phyloP scores from a whole-genome alignment of 92 coral and sea anemone genomes.

The Chrysogorgia sp. region DNA sequence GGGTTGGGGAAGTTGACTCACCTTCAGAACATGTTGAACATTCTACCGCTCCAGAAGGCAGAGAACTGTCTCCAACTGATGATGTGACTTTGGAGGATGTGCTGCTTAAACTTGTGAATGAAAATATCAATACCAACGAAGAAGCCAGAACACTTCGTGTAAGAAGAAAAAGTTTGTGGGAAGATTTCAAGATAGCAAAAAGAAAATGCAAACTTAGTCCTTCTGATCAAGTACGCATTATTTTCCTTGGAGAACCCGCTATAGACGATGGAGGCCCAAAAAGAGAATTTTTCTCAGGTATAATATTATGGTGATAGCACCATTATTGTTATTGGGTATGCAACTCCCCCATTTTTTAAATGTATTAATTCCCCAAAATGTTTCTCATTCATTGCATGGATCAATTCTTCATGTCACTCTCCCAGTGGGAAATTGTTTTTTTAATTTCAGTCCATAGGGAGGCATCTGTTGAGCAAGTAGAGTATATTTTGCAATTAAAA shows the following conservation, averaged over 20 bases:
- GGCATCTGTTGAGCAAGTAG: no score
- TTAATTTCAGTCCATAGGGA: no score
- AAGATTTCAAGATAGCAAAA: conserved; percentile 25
- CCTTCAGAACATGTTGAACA: no score
- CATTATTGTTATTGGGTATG: neutral
- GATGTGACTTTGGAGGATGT: conserved; percentile 7
- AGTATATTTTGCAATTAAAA: no score
- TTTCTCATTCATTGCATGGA: neutral
- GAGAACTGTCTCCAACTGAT: neutral
- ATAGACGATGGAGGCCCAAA: neutral
- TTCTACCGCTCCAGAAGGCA: no score
- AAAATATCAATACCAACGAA: neutral
- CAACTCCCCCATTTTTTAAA: neutral
- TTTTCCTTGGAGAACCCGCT: conserved; percentile 1
- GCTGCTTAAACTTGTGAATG: conserved; percentile 3
- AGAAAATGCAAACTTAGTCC: neutral
- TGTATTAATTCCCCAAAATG: neutral
- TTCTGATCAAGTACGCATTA: conserved; percentile 1
- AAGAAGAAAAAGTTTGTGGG: conserved; percentile 29
- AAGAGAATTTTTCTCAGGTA: neutral
- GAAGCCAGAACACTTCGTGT: conserved; percentile 14
- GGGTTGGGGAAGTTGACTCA: no score
- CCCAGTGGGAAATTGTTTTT: no score
- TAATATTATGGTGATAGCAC: neutral
- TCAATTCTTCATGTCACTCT: no score